Percentiles rank a stretch among this genome's conserved stretches.
phyloP scores from a whole-genome alignment of 2,797 vertebrate genomes.

The Alectoris magna region DNA sequence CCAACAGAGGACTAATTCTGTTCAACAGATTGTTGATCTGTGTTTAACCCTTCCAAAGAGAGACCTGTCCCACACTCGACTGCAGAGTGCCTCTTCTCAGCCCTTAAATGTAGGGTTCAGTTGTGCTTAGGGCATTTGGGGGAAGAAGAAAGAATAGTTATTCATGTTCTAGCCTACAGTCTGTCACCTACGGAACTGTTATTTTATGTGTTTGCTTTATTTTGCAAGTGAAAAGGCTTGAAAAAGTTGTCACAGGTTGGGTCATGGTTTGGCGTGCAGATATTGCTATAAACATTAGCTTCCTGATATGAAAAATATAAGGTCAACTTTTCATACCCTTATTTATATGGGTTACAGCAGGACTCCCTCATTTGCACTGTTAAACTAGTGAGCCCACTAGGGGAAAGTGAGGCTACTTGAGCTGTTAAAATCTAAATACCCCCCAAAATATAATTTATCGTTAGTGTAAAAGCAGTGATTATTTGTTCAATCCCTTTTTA shows the following conservation, averaged over 20 bases:
- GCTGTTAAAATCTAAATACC: not conserved
- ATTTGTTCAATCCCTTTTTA: not conserved
- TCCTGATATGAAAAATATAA: not conserved
- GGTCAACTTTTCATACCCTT: not conserved
- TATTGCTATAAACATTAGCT: not conserved
- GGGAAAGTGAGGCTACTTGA: not conserved
- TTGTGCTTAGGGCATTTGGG: not conserved
- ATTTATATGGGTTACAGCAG: not conserved
- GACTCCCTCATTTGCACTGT: not conserved
- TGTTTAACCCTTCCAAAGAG: not conserved
- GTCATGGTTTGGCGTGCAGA: constrained; percentile 8
- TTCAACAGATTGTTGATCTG: not conserved
- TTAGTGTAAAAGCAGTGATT: not conserved
- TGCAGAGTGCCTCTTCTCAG: not conserved
- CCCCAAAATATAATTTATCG: not conserved
- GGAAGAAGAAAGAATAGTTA: not conserved
- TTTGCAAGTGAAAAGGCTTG: constrained; percentile 20
- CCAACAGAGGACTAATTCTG: not conserved
- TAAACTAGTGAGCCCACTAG: not conserved
- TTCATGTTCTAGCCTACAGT: not conserved
- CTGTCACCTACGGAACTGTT: not conserved
- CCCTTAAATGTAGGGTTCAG: not conserved
- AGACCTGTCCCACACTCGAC: not conserved
- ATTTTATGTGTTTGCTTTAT: not conserved
- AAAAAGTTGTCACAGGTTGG: constrained; percentile 1